Evolutionary conservation across 2,888 invertebrate species (phyloP), one percentile per base, ranked within the genome.

Genomic region (Epinotia bilunana): DNA sequence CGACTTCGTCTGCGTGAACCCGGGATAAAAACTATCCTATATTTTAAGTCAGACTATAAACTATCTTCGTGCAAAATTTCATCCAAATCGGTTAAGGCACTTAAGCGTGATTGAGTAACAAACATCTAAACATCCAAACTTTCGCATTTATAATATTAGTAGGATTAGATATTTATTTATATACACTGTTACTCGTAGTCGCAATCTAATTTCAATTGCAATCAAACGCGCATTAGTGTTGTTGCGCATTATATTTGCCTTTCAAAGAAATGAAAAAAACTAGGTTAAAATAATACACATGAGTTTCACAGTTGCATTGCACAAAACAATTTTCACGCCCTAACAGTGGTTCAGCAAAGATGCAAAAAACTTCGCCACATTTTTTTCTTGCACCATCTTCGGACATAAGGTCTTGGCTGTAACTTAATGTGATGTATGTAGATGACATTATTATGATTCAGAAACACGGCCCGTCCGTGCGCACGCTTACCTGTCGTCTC

Each of bases 371-470:
- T 53, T 49, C 49, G 39, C 70, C 18, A 1, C 20, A 33, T 16
- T 62, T 71, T 71, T 70, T 53, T 61, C 39, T 7, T 39, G 9
- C 39, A 55, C 20, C 4, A 20, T 65, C 60, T 67, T 62, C 53
- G 74, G 74, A 65, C 74, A 74, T 71, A 55, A 71, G 71, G 60
- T 75, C 62, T 71, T 57, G 43, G 53, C 64, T 53, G 20, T n/a
- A 74, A 39, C 63, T 69, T 69, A 69, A 72, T 76, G 67, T 76
- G 72, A 72, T 73, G 73, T 80, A 79, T 78, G 78, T 74, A 80
- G 79, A 82, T 77, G 77, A 75, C 75, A 81, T 81, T 80, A 84
- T 84, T 84, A 85, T 80, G 79, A 87, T 88, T 84, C 87, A 76
- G 16, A 61, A 78, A 80, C 88, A 88, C 85, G 87, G 72, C 16